Base-by-base conservation (phyloP, 2,888 invertebrate genomes). In the Hypselothyrea guttata region DNA sequence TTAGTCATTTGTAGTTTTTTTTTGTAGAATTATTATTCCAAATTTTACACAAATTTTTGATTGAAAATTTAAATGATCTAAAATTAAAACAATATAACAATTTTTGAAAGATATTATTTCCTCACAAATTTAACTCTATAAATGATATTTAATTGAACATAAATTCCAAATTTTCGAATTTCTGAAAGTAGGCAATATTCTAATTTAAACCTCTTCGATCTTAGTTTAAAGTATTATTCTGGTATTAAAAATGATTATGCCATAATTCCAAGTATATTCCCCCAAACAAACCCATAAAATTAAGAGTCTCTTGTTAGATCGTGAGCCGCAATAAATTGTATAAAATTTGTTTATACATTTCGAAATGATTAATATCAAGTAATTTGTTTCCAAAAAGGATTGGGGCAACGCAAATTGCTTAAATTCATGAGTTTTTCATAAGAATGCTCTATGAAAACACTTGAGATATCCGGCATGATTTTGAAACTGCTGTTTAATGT, bases 401-500 rank as follows among this genome's bases (percentile, higher is more conserved):
- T 51, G 34, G 30, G 42, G 40, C 34, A 30, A 13, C 22, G 27
- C 4, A 12, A 65, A 47, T 18, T 56, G 22, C 8, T 28, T 7
- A 31, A 56, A 46, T 46, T 40, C 7, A 27, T 13, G 33, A 7
- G 18, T 31, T 40, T 65, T 58, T 40, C 9, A 4, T 42, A 5
- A 13, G 2, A n/a, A 35, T 7, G 5, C 12, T 15, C 13, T 53
- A 37, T 60, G 15, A 30, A 16, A 52, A 46, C 28, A 62, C 16
- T 47, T 63, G 41, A 22, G 16, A 4, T 30, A 30, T 56, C 22
- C 5, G 2, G 22, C 2, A 22, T 22, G 5, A 22, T 54, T 53
- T 51, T 49, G 49, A 12, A 33, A 16, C 35, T 67, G 51, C 45
- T 67, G 47, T 41, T 63, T 27, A 27, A 45, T 55, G 13, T 42